phyloP scores from a whole-genome alignment of 2,113 vertebrate species.

The Aegypius monachus region DNA sequence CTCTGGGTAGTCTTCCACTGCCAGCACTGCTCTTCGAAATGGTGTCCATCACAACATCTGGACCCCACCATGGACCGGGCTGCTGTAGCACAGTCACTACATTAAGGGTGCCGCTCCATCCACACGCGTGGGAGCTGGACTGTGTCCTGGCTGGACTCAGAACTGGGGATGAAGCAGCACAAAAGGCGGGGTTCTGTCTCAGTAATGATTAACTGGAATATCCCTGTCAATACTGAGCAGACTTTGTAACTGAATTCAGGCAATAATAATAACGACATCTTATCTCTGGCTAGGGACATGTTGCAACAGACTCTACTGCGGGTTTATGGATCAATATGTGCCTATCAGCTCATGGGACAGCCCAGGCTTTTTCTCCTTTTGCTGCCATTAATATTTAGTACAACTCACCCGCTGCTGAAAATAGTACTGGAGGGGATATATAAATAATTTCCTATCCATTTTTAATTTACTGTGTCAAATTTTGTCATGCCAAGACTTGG shows the following conservation, averaged over 20 bases:
- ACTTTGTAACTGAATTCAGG: neutral
- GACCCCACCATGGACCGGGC: rapidly evolving
- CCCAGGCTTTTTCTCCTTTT: neutral
- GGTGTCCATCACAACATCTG: too few species aligned
- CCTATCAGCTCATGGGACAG: neutral
- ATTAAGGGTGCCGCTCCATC: neutral
- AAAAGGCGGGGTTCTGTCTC: neutral
- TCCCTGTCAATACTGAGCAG: neutral
- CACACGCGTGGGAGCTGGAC: rapidly evolving
- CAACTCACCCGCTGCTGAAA: neutral
- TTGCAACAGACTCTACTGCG: neutral
- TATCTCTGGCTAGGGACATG: neutral
- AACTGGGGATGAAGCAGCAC: neutral
- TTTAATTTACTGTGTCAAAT: neutral
- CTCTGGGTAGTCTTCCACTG: neutral
- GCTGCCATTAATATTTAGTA: neutral
- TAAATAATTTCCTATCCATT: neutral
- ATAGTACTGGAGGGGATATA: neutral
- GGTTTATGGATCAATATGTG: neutral
- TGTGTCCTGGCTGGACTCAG: neutral
- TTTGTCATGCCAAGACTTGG: neutral
- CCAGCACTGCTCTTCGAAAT: neutral
- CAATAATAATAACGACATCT: neutral
- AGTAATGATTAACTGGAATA: neutral
- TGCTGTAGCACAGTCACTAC: neutral